These are phyloP conservation scores for Coenonympha arcania DNA, from an alignment of 2,888 invertebrate genomes.

Conservation along the genomic window DNA sequence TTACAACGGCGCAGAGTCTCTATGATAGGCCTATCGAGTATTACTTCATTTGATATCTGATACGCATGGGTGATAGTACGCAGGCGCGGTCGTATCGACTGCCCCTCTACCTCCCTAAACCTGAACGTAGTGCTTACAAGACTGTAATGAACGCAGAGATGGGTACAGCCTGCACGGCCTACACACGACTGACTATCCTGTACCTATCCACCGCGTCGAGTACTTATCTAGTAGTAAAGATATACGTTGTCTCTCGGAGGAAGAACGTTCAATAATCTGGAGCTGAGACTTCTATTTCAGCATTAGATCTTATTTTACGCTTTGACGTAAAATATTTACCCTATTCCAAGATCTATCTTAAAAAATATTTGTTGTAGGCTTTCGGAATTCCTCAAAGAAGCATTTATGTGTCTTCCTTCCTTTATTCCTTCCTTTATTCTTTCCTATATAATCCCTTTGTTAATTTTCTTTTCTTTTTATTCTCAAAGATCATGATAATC, in stretches of 20 bases:
- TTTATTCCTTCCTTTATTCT: no score
- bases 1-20: slow-evolving; percentile 15
- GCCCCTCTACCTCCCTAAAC: slow-evolving; percentile 34
- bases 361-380: no score
- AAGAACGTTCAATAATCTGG: background rate
- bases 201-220: no score
- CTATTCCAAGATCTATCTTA: no score
- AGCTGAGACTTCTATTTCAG: no score
- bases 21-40: slow-evolving; percentile 9
- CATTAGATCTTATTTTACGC: no score
- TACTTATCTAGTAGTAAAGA: background rate
- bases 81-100: slow-evolving; percentile 61
- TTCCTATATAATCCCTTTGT: no score
- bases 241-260: background rate
- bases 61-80: slow-evolving; percentile 32
- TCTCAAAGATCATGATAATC: no score
- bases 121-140: slow-evolving; percentile 49
- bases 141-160: slow-evolving; percentile 28
- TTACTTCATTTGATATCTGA: slow-evolving; percentile 22
- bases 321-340: no score
- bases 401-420: no score
- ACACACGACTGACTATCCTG: slow-evolving; percentile 1
- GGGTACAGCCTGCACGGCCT: slow-evolving; percentile 14
- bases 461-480: no score
- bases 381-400: no score